Percentiles rank a stretch among this genome's conserved stretches.
Conservation (phyloP, 2,888 invertebrate species). For the Tipula unca region DNA sequence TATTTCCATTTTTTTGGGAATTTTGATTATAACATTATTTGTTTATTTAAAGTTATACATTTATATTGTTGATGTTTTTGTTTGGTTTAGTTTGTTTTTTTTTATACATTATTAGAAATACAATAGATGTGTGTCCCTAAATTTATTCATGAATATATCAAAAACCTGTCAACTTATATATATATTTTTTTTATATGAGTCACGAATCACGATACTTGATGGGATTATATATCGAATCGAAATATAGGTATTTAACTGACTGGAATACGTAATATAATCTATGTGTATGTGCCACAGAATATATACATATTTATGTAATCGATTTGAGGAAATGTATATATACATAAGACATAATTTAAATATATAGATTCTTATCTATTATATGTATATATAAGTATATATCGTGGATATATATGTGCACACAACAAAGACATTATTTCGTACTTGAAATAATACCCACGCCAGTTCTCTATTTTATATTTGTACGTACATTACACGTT, state of each 20-base stretch:
- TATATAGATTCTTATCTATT: not conserved
- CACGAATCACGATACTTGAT: not conserved
- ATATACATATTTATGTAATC: not conserved
- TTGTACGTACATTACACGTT: not conserved
- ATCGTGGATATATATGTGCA: not conserved
- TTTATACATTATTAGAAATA: not conserved
- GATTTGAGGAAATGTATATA: not conserved
- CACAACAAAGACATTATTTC: not conserved
- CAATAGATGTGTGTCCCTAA: not conserved
- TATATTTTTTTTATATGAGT: not conserved
- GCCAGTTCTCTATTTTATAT: not conserved
- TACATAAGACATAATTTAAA: not conserved
- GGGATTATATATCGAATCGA: not conserved
- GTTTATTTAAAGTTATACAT: not conserved
- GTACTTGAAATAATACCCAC: not conserved
- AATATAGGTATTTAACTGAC: not conserved
- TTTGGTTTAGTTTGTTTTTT: not conserved
- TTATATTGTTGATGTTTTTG: not conserved
- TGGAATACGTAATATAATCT: not conserved
- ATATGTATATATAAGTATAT: not conserved
- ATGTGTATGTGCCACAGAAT: not conserved
- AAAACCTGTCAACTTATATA: not conserved
- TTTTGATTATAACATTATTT: not conserved
- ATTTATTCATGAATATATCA: not conserved
- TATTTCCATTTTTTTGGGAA: not conserved